phyloP scores from a whole-genome alignment of 2,888 invertebrate genomes.

The Leucania comma region DNA sequence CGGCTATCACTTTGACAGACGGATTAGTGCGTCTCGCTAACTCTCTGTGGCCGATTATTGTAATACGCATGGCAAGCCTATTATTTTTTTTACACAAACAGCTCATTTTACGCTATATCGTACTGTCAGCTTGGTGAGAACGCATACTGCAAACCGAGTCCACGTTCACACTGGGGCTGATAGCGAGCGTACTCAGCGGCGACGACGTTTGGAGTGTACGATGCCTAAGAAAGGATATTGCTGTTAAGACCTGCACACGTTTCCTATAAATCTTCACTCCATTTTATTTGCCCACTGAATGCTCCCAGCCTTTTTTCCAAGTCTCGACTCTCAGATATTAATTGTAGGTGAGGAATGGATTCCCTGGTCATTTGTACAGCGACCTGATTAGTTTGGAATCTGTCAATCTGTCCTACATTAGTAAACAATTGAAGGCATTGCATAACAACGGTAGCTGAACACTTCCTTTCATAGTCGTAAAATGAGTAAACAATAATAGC shows the following conservation, averaged over 20 bases:
- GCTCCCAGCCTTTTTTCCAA: not conserved
- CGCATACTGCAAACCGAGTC: too few species aligned
- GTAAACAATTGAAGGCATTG: conserved; percentile 28
- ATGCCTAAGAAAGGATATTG: conserved; percentile 21
- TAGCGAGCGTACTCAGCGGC: too few species aligned
- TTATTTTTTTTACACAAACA: too few species aligned
- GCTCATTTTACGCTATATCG: too few species aligned
- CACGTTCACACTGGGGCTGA: too few species aligned
- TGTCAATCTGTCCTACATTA: not conserved
- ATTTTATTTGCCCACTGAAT: conserved; percentile 7
- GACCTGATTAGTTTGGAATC: not conserved
- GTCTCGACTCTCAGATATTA: not conserved
- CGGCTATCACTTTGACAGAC: too few species aligned
- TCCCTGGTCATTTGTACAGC: too few species aligned
- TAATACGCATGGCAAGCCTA: too few species aligned
- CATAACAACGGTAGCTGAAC: conserved; percentile 29
- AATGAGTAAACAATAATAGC: conserved; percentile 38
- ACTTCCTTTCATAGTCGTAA: conserved; percentile 36
- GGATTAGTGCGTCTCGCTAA: too few species aligned
- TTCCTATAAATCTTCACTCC: not conserved
- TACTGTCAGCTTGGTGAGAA: too few species aligned
- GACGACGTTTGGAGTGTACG: too few species aligned
- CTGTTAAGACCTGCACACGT: not conserved
- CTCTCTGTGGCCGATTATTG: too few species aligned
- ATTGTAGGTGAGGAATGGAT: not conserved